Percentiles rank a stretch among this genome's conserved stretches.
phyloP scores from a whole-genome alignment of 2,797 vertebrate genomes.

The Danionella dracula region DNA sequence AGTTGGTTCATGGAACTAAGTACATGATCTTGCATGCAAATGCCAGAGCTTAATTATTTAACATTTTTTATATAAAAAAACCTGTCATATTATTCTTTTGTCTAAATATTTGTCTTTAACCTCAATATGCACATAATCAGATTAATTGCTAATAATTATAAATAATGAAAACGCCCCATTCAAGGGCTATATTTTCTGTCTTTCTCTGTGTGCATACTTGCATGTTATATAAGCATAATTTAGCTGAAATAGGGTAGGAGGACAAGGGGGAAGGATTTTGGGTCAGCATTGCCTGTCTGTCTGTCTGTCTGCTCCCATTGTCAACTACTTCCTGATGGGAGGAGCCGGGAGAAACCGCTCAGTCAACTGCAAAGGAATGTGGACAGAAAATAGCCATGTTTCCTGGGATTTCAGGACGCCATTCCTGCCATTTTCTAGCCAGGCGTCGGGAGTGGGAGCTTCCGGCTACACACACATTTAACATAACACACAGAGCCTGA shows the following conservation, averaged over 20 bases:
- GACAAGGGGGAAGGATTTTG: constrained; percentile 3
- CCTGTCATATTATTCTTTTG: too few relatives aligned
- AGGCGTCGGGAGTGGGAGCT: constrained; percentile 59
- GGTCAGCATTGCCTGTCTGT: constrained; percentile 59
- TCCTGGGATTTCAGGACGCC: constrained; percentile 62
- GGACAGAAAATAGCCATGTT: constrained; percentile 68
- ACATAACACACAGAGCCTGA: background rate
- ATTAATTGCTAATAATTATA: too few relatives aligned
- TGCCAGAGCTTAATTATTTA: too few relatives aligned
- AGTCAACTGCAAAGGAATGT: constrained; percentile 76
- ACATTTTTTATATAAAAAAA: too few relatives aligned
- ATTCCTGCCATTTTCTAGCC: constrained; percentile 60
- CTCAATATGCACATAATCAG: too few relatives aligned
- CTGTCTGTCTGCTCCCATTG: constrained; percentile 74
- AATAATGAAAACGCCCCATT: too few relatives aligned
- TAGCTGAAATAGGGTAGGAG: constrained; percentile 14
- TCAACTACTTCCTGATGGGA: constrained; percentile 73
- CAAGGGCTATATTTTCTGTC: too few relatives aligned
- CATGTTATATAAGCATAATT: background rate
- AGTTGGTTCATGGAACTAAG: too few relatives aligned
- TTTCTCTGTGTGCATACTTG: background rate
- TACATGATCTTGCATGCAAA: too few relatives aligned
- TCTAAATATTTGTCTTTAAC: too few relatives aligned
- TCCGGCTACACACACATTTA: constrained; percentile 45
- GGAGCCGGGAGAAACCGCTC: constrained; percentile 66